Conservation (phyloP, 2,797 vertebrate genomes). For the Xenentodon cancila region DNA sequence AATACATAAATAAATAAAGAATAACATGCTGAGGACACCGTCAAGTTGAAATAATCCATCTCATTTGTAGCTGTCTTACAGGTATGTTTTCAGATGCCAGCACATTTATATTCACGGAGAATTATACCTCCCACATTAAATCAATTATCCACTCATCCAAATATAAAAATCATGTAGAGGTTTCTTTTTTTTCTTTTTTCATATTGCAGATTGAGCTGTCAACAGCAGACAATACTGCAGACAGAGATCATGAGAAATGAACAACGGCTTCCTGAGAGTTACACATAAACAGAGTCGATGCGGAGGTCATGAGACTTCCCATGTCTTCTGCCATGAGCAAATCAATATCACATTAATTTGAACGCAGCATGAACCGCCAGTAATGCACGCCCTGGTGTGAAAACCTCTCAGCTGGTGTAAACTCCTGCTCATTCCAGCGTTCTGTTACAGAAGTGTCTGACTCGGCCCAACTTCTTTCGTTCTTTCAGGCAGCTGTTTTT, state of each 20-base stretch:
- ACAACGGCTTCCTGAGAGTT: slow-evolving; percentile 11
- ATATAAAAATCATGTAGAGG: not conserved
- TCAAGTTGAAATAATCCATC: no score
- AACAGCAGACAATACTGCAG: slow-evolving; percentile 50
- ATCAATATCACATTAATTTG: slow-evolving; percentile 8
- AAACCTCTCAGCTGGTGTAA: not conserved
- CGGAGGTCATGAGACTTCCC: slow-evolving; percentile 23
- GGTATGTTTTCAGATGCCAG: no score
- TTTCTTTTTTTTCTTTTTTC: not conserved
- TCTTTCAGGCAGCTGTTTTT: not conserved
- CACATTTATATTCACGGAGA: no score
- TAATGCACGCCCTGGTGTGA: not conserved
- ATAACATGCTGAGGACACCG: no score
- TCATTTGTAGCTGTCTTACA: no score
- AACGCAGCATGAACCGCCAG: not conserved
- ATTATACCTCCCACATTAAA: no score
- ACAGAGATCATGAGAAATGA: slow-evolving; percentile 22
- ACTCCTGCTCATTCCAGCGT: not conserved
- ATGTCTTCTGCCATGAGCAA: slow-evolving; percentile 3
- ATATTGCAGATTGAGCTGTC: slow-evolving; percentile 41
- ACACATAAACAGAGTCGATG: slow-evolving; percentile 43
- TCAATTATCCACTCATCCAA: not conserved
- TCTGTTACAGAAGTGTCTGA: not conserved
- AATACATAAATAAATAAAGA: no score
- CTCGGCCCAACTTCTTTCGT: not conserved